Evolutionary conservation across 2,797 vertebrate species (phyloP), one percentile per base, ranked within the genome.

Genomic region (Ctenochaetus hawaiiensis): DNA sequence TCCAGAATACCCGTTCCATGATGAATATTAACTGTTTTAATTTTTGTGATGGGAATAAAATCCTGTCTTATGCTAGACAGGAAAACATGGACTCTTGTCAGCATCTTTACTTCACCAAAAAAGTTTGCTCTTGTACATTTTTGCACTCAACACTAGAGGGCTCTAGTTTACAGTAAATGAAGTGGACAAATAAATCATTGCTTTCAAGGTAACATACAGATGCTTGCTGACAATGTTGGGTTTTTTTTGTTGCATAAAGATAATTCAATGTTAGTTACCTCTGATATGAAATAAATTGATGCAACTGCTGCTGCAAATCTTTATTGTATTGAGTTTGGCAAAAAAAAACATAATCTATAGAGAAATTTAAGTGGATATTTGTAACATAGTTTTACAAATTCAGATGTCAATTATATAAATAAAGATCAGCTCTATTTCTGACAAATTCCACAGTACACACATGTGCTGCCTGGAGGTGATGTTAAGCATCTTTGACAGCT

Each of bases 1-100:
- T 81, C 95, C 94, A 1, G 95, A 96, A 72, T 95, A 96, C 47
- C 94, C 95, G 1, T 96, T 96, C 67, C 92, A 94, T 78, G 95
- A 96, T 71, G 94, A 96, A 54, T 96, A 93, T 62, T 96, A 78
- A 85, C 52, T 18, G 1, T 30, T n/a, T 14, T 20, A 2, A 2
- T 57, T 10, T 30, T 22, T 44, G 17, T 44, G 6, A 34, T 48
- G 8, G 16, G 2, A 5, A 14, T 60, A 3, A 14, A 14, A 58
- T 56, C 20, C 39, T 47, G n/a, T 26, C 7, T 18, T 45, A 0
- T 18, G 16, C 1, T 4, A 17, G 1, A 26, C 1, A 7, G 10
- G 0, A 53, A 39, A 47, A 58, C n/a, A 3, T 18, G 6, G 3
- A 43, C 4, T 18, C 8, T 23, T 70, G 23, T 43, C 17, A 37